Evolutionary conservation across 2,113 vertebrate species (phyloP).

Genomic region (Blennius ocellaris): DNA sequence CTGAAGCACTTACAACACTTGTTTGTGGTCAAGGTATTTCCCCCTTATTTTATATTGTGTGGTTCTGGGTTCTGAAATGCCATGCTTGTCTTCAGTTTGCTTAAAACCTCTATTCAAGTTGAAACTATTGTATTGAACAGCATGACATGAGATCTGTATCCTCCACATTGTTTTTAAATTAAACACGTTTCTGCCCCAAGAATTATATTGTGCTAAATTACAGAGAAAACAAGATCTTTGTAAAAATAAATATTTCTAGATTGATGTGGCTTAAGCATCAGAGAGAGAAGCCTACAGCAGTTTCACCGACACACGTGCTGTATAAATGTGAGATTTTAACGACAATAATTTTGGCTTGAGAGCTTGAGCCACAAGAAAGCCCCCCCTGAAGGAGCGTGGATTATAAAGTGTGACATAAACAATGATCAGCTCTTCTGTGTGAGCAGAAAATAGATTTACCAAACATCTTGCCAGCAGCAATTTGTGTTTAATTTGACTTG

Average conservation of each 20-base stretch:
- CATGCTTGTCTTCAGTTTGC: not conserved
- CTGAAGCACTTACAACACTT: too few species aligned
- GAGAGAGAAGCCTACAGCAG: slow-evolving; percentile 20
- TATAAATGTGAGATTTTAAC: slow-evolving; percentile 53
- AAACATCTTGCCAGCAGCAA: slow-evolving; percentile 46
- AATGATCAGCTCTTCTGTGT: slow-evolving; percentile 35
- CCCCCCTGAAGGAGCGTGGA: slow-evolving; percentile 12
- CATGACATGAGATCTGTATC: slow-evolving; percentile 4
- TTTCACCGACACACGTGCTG: slow-evolving; percentile 26
- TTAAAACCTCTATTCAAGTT: not conserved
- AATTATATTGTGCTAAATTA: slow-evolving; percentile 27
- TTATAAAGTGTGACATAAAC: slow-evolving; percentile 60
- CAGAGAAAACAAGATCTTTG: slow-evolving; percentile 42
- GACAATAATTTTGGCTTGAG: slow-evolving; percentile 45
- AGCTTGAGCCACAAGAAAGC: slow-evolving; percentile 62
- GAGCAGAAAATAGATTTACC: slow-evolving; percentile 65
- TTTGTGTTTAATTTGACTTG: slow-evolving; percentile 53
- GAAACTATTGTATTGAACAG: not conserved
- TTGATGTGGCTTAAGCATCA: slow-evolving; percentile 58
- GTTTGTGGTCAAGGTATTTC: not conserved
- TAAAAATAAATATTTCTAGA: slow-evolving; percentile 63
- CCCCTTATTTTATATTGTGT: not conserved
- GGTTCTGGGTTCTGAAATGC: not conserved
- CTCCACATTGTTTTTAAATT: slow-evolving; percentile 28
- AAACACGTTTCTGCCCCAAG: slow-evolving; percentile 5